Conservation (phyloP, 2,797 vertebrate genomes). For the Martes flavigula region DNA sequence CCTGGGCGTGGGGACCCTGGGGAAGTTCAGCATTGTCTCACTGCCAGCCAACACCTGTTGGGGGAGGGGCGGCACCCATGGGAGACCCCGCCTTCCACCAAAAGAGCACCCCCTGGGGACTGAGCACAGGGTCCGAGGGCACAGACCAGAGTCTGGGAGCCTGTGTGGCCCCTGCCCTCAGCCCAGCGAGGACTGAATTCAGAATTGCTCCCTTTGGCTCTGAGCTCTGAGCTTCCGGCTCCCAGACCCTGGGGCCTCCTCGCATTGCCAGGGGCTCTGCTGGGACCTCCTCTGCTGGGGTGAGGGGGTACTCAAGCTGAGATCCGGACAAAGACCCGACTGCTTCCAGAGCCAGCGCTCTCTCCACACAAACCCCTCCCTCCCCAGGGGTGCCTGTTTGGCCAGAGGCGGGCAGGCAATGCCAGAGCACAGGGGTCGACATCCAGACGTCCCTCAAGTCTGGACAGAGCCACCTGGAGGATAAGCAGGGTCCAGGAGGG, state of each 20-base stretch:
- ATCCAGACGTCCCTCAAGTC: neutral
- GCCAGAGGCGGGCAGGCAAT: neutral
- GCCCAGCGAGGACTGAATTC: neutral
- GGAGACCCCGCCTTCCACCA: accelerated
- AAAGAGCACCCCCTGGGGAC: neutral
- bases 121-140: accelerated
- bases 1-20: neutral
- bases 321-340: neutral
- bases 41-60: accelerated
- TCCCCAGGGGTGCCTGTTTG: accelerated
- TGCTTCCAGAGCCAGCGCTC: accelerated
- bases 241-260: accelerated
- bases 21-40: neutral
- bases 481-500: accelerated
- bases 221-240: neutral
- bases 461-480: neutral
- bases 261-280: accelerated
- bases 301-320: neutral
- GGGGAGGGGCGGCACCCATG: accelerated
- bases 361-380: neutral
- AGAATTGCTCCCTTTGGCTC: accelerated
- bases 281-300: no score
- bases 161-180: neutral
- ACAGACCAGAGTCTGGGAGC: neutral
- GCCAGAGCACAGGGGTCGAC: neutral